These are phyloP conservation scores for Mesaphorura yosii DNA, from an alignment of 1,140 invertebrate species.

Conservation along the genomic window DNA sequence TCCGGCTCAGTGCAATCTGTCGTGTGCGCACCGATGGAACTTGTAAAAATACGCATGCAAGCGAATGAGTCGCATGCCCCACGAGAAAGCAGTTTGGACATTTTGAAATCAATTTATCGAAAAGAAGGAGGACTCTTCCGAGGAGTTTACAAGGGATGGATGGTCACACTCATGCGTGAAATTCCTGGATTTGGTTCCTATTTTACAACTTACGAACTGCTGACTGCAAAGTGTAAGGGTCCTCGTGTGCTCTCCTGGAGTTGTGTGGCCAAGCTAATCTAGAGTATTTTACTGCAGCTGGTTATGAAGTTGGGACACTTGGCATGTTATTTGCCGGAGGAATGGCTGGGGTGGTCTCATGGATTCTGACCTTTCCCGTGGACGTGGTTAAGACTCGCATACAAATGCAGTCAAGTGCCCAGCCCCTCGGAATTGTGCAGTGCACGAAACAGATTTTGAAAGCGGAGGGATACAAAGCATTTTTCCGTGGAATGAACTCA, in stretches of 20 bases:
- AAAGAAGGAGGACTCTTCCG: constrained; percentile 45
- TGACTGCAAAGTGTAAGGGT: constrained; percentile 35
- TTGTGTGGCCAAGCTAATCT: no score
- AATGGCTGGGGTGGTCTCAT: constrained; percentile 66
- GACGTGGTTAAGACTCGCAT: constrained; percentile 81
- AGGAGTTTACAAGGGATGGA: constrained; percentile 62
- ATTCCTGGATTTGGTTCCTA: constrained; percentile 52
- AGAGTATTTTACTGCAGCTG: no score
- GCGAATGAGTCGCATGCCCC: constrained; percentile 34
- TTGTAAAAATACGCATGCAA: constrained; percentile 75
- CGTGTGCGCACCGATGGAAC: constrained; percentile 71
- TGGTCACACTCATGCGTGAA: constrained; percentile 61
- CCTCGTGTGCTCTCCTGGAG: no score
- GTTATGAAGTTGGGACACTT: constrained; percentile 34
- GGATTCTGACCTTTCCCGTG: constrained; percentile 72
- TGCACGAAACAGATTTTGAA: constrained; percentile 56
- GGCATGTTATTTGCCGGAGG: constrained; percentile 66
- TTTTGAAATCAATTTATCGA: constrained; percentile 49
- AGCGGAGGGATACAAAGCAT: constrained; percentile 53
- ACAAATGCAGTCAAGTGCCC: constrained; percentile 55
- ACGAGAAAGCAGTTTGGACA: constrained; percentile 45
- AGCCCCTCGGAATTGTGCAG: constrained; percentile 55
- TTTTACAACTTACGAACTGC: constrained; percentile 60
- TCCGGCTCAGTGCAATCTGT: constrained; percentile 68
- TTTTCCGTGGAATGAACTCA: constrained; percentile 59